Conservation (phyloP, 1,140 invertebrate genomes). For the Idris sp. region DNA sequence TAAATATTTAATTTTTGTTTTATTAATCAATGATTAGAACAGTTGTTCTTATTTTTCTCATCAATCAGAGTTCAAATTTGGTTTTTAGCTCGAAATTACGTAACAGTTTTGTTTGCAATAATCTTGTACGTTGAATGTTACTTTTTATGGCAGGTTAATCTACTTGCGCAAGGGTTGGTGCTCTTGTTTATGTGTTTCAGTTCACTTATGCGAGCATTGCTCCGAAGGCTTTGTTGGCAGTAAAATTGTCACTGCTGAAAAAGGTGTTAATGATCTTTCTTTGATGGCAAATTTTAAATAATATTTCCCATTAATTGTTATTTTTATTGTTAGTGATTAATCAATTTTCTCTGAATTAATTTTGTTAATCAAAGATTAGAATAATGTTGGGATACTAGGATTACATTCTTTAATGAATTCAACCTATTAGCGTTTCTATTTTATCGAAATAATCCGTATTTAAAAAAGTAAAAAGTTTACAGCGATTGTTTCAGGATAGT, state of each 20-base stretch:
- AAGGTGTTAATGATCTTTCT: constrained; percentile 26
- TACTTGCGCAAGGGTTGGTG: background rate
- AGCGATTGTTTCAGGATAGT: no score
- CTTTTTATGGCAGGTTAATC: constrained; percentile 13
- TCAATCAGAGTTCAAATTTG: constrained; percentile 1
- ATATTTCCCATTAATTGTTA: constrained; percentile 12
- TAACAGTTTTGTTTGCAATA: constrained; percentile 19
- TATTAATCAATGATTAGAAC: no score
- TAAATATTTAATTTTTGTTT: no score
- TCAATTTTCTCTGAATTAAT: no score
- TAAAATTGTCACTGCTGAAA: constrained; percentile 11
- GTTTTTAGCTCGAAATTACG: background rate
- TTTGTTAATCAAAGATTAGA: no score
- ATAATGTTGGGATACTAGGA: no score
- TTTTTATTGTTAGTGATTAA: no score
- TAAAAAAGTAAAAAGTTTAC: no score
- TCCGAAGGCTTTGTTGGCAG: constrained; percentile 24
- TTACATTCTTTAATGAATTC: no score
- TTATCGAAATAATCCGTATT: no score
- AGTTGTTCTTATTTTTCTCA: no score
- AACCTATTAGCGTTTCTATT: no score
- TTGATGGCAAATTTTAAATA: constrained; percentile 10
- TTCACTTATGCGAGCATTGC: constrained; percentile 9
- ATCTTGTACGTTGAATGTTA: constrained; percentile 4
- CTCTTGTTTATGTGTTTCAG: constrained; percentile 12